Base-by-base conservation (phyloP, 2,888 invertebrate genomes). In the Pseudolycoriella hygida region DNA sequence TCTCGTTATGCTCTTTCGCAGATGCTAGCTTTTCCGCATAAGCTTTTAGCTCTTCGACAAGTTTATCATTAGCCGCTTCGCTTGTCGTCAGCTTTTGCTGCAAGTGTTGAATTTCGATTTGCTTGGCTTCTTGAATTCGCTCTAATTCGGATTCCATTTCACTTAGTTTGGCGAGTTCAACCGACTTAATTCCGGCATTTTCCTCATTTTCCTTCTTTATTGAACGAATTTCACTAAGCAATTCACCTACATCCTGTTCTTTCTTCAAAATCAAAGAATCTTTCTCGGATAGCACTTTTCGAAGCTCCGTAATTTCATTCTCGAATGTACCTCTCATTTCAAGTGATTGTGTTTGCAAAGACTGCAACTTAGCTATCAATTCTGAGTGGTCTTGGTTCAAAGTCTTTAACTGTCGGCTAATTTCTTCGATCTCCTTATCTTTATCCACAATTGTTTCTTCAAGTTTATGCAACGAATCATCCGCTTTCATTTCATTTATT, bases 171-270 rank as follows among this genome's bases (percentile, higher is more conserved):
- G 25, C 8, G 25, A 25, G 4, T 25, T 25, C 25, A 25, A 25
- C 8, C 8, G 25, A 4, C 25, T 30, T 15, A 12, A 32, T 51
- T 39, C 50, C 51, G 11, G 49, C 46, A 39, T 51, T 46, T 18
- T 59, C 55, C 42, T 56, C 57, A 40, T 54, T 56, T 31, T 60
- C 57, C 30, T 50, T 49, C 47, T 60, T 53, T 15, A 59, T 49
- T 34, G 50, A 53, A 44, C 47, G 46, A 43, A 52, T 54, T 51
- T 56, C 46, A 34, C 25, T 44, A 4, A 45, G 43, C 12, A 51
- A 50, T 39, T 48, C 48, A 40, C 50, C 45, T 12, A 50, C 49
- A 2, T 43, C 52, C 42, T 46, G 50, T 32, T 44, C 48, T 49
- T 39, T 56, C 55, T 47, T 50, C 44, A 42, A 30, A 10, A 46